Evolutionary conservation across 2,888 invertebrate species (phyloP), one percentile per base, ranked within the genome.

Genomic region (Caenorhabditis afra): DNA sequence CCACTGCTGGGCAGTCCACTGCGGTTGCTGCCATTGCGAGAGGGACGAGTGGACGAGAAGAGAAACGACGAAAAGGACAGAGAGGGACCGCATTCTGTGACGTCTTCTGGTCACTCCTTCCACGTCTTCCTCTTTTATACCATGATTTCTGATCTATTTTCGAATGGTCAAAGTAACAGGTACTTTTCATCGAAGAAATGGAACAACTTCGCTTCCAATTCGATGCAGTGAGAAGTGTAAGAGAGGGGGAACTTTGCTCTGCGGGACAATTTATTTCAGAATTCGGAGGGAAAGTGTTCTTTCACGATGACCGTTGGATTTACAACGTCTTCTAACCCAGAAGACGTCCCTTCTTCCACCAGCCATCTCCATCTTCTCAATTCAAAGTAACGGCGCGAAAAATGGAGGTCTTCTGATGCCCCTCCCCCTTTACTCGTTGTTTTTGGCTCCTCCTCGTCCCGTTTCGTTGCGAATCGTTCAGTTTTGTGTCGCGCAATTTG

Each of bases 131-230:
- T 4, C 52, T 52, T 52, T 52, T 52, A 52, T 52, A 52, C 29
- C 12, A 14, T 5, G 11, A 11, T 49, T 49, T 49, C 49, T 49
- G 49, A 49, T 49, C 49, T 10, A 49, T 22, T 10, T 52, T 22
- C 14, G 52, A 23, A 29, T 3, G 52, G 8, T 52, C 52, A 52
- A 52, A 52, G 52, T 52, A 52, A 29, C 52, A 52, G 11, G 41
- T 41, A 3, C 7, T 11, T 41, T 41, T 14, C 41, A 29, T 29
- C 29, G 29, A 29, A 29, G 3, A n/a, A n/a, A n/a, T n/a, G n/a
- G n/a, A n/a, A n/a, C n/a, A n/a, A 29, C 29, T 29, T 29, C 7
- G 29, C 29, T 29, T 29, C 7, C 29, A 5, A 5, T 29, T 29
- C 29, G 29, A 5, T 29, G 29, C 29, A 7, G 7, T 5, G 7